Conservation (phyloP, 2,888 invertebrate species). For the Parnassius smintheus region DNA sequence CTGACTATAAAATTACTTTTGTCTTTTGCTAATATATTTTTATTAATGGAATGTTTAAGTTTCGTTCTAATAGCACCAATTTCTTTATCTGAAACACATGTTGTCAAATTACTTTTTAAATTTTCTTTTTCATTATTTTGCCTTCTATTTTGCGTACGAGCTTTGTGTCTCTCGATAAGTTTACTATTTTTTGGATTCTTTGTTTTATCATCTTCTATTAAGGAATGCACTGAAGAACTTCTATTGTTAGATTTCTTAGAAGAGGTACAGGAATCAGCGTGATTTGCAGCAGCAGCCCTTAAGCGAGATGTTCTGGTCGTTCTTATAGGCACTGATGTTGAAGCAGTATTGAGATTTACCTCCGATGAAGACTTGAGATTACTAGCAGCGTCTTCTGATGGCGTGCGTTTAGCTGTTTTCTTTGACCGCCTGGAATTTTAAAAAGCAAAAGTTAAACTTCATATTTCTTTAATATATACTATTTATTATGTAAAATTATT, state of each 20-base stretch:
- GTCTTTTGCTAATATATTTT: slow-evolving; percentile 75
- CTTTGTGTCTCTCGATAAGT: slow-evolving; percentile 71
- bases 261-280: slow-evolving; percentile 54
- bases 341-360: slow-evolving; percentile 66
- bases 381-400: slow-evolving; percentile 57
- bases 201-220: slow-evolving; percentile 62
- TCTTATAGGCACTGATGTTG: slow-evolving; percentile 81
- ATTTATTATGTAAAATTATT: too few relatives aligned
- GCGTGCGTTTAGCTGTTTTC: slow-evolving; percentile 51
- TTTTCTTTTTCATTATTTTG: slow-evolving; percentile 68
- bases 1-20: slow-evolving; percentile 67
- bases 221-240: slow-evolving; percentile 70
- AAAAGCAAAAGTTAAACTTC: not conserved
- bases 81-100: slow-evolving; percentile 58
- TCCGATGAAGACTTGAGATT: slow-evolving; percentile 74
- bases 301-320: slow-evolving; percentile 87
- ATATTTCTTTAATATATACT: too few relatives aligned
- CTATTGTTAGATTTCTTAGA: slow-evolving; percentile 51
- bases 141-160: slow-evolving; percentile 47
- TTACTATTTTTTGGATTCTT: slow-evolving; percentile 61
- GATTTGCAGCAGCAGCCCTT: slow-evolving; percentile 82
- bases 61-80: slow-evolving; percentile 78
- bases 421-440: slow-evolving; percentile 63
- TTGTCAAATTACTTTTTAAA: slow-evolving; percentile 51
- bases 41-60: slow-evolving; percentile 77